Conservation (phyloP, 2,888 invertebrate genomes). For the Seira sanloemensis region DNA sequence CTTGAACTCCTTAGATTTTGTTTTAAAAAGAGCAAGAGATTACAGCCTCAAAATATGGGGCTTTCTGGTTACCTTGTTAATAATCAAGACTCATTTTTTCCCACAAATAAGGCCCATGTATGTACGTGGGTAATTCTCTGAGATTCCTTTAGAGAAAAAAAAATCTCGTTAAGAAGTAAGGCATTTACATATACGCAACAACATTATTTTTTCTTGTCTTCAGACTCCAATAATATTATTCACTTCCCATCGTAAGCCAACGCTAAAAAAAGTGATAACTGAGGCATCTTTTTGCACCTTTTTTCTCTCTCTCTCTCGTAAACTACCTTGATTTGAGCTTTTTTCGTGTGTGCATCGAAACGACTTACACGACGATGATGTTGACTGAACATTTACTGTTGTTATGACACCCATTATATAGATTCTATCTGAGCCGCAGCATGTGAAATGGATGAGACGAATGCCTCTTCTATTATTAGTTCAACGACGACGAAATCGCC, state of each 20-base stretch:
- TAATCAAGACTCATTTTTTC: background rate
- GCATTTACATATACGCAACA: background rate
- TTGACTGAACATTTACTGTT: background rate
- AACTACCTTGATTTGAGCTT: background rate
- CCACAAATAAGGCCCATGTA: background rate
- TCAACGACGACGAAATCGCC: background rate
- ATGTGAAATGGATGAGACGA: constrained; percentile 60
- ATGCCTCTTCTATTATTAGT: constrained; percentile 10
- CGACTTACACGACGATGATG: background rate
- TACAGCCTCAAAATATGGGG: background rate
- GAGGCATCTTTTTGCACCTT: background rate
- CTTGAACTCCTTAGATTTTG: background rate
- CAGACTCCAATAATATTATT: background rate
- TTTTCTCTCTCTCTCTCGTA: background rate
- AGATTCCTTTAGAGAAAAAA: background rate
- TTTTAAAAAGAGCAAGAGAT: background rate
- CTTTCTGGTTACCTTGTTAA: background rate
- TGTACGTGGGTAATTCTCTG: background rate
- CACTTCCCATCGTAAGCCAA: background rate
- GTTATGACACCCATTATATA: background rate
- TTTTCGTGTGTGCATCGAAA: background rate
- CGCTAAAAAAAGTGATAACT: background rate
- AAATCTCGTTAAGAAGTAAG: background rate
- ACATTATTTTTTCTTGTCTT: background rate
- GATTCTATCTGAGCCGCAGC: constrained; percentile 1